These are phyloP conservation scores for Phytoseiulus persimilis DNA, from an alignment of 2,888 invertebrate species.

Conservation along the genomic window DNA sequence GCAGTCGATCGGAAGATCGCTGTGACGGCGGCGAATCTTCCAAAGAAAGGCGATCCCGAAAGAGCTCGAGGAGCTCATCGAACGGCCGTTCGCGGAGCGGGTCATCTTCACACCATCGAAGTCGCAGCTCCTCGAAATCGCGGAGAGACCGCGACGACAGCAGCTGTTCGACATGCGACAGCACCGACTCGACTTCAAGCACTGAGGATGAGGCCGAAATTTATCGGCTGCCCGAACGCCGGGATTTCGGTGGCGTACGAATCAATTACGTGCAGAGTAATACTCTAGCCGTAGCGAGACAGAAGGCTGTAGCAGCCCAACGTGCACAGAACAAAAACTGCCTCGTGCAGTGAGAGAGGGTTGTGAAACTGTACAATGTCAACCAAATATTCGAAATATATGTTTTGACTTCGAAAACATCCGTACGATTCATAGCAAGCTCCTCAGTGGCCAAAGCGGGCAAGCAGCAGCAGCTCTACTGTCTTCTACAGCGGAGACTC, in stretches of 20 bases:
- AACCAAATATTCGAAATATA: not conserved
- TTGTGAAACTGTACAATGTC: not conserved
- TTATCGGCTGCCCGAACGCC: constrained; percentile 66
- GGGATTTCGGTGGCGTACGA: constrained; percentile 71
- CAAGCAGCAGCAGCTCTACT: not conserved
- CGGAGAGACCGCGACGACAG: constrained; percentile 54
- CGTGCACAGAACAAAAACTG: constrained; percentile 35
- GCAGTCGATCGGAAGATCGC: constrained; percentile 35
- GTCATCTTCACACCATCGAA: constrained; percentile 23
- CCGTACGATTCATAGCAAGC: not conserved
- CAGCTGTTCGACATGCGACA: constrained; percentile 70
- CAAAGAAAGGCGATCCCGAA: constrained; percentile 19
- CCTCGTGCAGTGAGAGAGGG: constrained; percentile 33
- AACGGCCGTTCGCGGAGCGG: constrained; percentile 25
- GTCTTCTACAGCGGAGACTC: not conserved
- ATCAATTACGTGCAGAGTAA: constrained; percentile 89
- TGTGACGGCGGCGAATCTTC: constrained; percentile 32
- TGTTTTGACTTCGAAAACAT: not conserved
- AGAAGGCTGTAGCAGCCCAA: constrained; percentile 41
- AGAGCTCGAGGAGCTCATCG: constrained; percentile 31
- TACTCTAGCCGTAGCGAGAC: constrained; percentile 59
- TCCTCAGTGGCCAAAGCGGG: not conserved
- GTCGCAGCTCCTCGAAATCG: constrained; percentile 41
- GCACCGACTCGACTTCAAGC: constrained; percentile 58
- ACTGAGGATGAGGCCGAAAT: constrained; percentile 72